A percentile compares a stretch with the other conserved stretches of the same genome.
Conservation (phyloP, 2,888 invertebrate species). For the Stenoptilia bipunctidactyla region DNA sequence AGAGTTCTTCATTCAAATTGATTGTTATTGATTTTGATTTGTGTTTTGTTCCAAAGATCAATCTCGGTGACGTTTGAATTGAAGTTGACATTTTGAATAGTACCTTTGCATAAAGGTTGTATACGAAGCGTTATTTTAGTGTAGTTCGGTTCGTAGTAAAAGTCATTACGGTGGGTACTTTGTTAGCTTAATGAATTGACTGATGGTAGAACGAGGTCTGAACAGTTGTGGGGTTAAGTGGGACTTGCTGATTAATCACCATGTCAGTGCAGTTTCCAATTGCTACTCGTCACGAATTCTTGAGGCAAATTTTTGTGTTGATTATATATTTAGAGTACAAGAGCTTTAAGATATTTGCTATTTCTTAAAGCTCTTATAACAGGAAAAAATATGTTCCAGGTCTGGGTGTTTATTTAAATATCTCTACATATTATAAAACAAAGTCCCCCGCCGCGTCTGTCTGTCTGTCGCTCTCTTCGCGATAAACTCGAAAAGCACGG, state of each 20-base stretch:
- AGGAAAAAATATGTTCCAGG: too few relatives aligned
- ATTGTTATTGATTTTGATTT: conserved; percentile 45
- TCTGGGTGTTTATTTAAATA: too few relatives aligned
- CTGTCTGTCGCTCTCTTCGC: too few relatives aligned
- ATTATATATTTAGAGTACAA: background rate
- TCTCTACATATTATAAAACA: too few relatives aligned
- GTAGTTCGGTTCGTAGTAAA: conserved; percentile 39
- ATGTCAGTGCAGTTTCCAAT: conserved; percentile 63
- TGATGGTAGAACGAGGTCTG: conserved; percentile 60
- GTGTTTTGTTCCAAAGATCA: conserved; percentile 15
- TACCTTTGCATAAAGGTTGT: background rate
- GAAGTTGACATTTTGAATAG: conserved; percentile 6
- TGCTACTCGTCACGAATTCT: conserved; percentile 53
- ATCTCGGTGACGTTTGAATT: conserved; percentile 13
- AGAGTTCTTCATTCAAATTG: conserved; percentile 65
- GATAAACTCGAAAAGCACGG: too few relatives aligned
- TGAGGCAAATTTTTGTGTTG: background rate
- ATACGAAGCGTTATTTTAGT: conserved; percentile 28
- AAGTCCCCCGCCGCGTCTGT: too few relatives aligned
- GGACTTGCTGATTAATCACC: conserved; percentile 65
- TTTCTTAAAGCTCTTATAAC: background rate
- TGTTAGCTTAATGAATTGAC: conserved; percentile 70
- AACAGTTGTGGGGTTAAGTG: conserved; percentile 67
- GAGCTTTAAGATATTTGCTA: background rate
- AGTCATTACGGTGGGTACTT: conserved; percentile 66